A percentile compares a stretch with the other conserved stretches of the same genome.
Conservation (phyloP, 2,797 vertebrate genomes). For the Enteromius anoplus region DNA sequence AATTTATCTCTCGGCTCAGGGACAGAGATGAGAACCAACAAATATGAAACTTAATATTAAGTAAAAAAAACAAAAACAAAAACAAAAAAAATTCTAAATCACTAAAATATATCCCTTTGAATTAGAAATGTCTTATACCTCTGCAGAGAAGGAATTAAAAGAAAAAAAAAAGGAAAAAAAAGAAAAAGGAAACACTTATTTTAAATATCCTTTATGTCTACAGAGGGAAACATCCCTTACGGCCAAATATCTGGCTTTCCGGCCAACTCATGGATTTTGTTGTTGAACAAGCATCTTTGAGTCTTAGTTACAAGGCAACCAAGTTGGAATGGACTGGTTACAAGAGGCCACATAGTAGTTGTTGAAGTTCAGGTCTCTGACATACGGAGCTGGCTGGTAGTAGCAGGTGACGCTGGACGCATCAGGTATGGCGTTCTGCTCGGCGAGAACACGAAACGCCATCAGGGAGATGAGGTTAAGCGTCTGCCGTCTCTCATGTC, state of each 20-base stretch:
- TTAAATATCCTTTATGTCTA: slow-evolving; percentile 72
- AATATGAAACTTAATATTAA: slow-evolving; percentile 58
- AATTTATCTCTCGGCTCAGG: slow-evolving; percentile 38
- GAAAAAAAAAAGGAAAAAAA: slow-evolving; percentile 59
- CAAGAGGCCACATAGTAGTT: slow-evolving; percentile 92
- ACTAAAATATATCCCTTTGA: slow-evolving; percentile 74
- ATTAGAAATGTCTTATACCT: slow-evolving; percentile 65
- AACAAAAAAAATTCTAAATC: slow-evolving; percentile 54
- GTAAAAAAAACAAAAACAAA: slow-evolving; percentile 28
- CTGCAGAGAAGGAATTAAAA: slow-evolving; percentile 70
- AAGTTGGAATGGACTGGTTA: slow-evolving; percentile 93
- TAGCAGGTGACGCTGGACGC: slow-evolving; percentile 95
- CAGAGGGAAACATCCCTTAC: slow-evolving; percentile 66
- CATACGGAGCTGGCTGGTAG: slow-evolving; percentile 90
- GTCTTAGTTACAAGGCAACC: slow-evolving; percentile 94
- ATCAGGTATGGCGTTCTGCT: slow-evolving; percentile 93
- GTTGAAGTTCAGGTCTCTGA: slow-evolving; percentile 95
- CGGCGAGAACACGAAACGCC: slow-evolving; percentile 89
- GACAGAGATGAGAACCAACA: slow-evolving; percentile 51
- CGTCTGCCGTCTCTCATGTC: slow-evolving; percentile 93
- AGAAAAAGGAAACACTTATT: slow-evolving; percentile 60
- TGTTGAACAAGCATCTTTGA: slow-evolving; percentile 55
- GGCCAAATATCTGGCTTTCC: slow-evolving; percentile 55
- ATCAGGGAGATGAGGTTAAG: slow-evolving; percentile 94
- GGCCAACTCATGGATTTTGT: slow-evolving; percentile 35